A percentile compares a stretch with the other conserved stretches of the same genome.
These are phyloP conservation scores for Sepiola atlantica DNA, from an alignment of 2,888 invertebrate genomes.

Conservation along the genomic window DNA sequence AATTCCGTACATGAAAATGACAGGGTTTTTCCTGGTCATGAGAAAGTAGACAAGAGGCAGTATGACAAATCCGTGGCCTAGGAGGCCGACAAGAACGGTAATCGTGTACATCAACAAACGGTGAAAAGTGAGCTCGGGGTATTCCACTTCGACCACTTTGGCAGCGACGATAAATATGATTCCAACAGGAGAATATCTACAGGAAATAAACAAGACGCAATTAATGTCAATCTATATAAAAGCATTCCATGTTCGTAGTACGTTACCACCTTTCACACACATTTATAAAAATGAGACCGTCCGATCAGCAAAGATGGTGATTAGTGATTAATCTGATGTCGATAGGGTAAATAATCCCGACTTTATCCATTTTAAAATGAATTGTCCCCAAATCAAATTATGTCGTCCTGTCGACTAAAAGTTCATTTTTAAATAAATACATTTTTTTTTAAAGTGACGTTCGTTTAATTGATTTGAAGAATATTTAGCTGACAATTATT, in stretches of 20 bases:
- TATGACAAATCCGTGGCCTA: conserved; percentile 87
- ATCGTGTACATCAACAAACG: conserved; percentile 79
- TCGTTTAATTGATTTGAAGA: no score
- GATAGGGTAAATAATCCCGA: no score
- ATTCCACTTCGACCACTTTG: conserved; percentile 83
- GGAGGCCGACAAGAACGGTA: conserved; percentile 87
- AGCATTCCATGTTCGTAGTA: not conserved
- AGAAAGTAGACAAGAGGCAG: conserved; percentile 89
- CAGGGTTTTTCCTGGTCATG: conserved; percentile 87
- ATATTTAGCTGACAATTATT: no score
- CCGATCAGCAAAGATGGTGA: no score
- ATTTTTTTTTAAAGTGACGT: no score
- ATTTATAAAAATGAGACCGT: no score
- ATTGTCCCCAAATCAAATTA: no score
- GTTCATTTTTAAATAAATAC: no score
- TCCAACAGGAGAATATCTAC: conserved; percentile 71
- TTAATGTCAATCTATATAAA: not conserved
- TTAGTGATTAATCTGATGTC: no score
- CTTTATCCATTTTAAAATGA: no score
- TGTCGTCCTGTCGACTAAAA: no score
- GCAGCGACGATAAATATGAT: conserved; percentile 80
- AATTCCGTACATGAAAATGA: conserved; percentile 88
- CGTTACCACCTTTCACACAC: no score
- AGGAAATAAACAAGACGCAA: conserved; percentile 35
- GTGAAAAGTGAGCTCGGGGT: conserved; percentile 78